A percentile compares a stretch with the other conserved stretches of the same genome.
Conservation (phyloP, 2,797 vertebrate genomes). For the Megaceryle alcyon region DNA sequence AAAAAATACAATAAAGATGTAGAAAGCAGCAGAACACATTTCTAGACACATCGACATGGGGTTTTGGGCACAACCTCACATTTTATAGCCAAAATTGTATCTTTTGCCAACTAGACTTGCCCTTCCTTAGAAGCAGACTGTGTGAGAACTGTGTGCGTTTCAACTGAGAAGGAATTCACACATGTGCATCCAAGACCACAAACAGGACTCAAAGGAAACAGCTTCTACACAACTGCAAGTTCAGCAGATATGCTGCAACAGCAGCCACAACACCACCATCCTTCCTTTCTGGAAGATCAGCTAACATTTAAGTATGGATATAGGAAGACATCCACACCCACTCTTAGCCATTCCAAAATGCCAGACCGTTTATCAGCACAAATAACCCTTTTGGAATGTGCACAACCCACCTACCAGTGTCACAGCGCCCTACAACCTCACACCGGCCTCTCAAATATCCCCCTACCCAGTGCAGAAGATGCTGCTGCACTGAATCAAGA, state of each 20-base stretch:
- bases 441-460: not conserved
- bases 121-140: not conserved
- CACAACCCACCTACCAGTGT: not conserved
- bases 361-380: not conserved
- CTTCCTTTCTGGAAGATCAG: not conserved
- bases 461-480: not conserved
- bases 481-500: not conserved
- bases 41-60: not conserved
- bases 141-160: not conserved
- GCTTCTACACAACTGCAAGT: not conserved
- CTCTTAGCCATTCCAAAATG: slow-evolving; percentile 5
- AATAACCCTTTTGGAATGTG: not conserved
- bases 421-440: not conserved
- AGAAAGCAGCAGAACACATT: not conserved
- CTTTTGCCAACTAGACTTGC: not conserved
- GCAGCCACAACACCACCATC: not conserved
- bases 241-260: not conserved
- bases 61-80: not conserved
- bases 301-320: not conserved
- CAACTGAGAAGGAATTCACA: not conserved
- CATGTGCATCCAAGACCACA: not conserved
- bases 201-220: fast-evolving
- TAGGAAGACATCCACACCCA: not conserved
- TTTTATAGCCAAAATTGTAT: not conserved
- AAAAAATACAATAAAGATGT: not conserved